Base-by-base conservation (phyloP, 2,888 invertebrate species). In the Brenthis hecate region DNA sequence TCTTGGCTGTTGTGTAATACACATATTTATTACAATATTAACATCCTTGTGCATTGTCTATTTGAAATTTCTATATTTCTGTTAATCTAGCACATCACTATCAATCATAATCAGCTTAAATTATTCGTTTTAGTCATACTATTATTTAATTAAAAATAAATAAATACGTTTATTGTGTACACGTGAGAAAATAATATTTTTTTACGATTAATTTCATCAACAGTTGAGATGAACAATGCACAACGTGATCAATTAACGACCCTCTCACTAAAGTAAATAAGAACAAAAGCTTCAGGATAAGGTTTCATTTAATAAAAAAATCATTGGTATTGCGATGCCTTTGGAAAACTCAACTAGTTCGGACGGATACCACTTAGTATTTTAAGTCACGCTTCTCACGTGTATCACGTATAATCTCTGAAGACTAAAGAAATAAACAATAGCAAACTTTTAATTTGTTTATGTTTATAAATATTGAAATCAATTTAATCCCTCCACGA, bases 301-400 rank as follows among this genome's bases (percentile, higher is more conserved):
- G 55, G 50, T 51, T 55, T 66, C 55, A 61, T 50, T 66, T 61
- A 66, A 16, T 23, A 16, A 43, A 65, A 58, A 51, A 53, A 47
- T 57, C 56, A 61, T 66, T 61, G 50, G 36, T 28, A 32, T 43
- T n/a, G 23, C 53, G 28, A 65, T 54, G 50, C 53, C 57, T 58
- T 48, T 58, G 28, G 19, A 56, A 55, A 19, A 50, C 60, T 55
- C 16, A 50, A 60, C 48, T 47, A 48, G 55, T 48, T 47, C 1
- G 19, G 50, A 43, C 53, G 58, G 19, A 19, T n/a, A 56, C 16
- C 23, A 48, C 55, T 32, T 16, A 43, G 43, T 32, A 32, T 48
- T 32, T 13, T 61, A 23, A 16, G 55, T 55, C 54, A 55, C 48
- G 60, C 14, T 61, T 61, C n/a, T 50, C 19, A 55, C 54, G 54